These are phyloP conservation scores for Capitella teleta DNA, from an alignment of 1,140 invertebrate species.

Conservation along the genomic window DNA sequence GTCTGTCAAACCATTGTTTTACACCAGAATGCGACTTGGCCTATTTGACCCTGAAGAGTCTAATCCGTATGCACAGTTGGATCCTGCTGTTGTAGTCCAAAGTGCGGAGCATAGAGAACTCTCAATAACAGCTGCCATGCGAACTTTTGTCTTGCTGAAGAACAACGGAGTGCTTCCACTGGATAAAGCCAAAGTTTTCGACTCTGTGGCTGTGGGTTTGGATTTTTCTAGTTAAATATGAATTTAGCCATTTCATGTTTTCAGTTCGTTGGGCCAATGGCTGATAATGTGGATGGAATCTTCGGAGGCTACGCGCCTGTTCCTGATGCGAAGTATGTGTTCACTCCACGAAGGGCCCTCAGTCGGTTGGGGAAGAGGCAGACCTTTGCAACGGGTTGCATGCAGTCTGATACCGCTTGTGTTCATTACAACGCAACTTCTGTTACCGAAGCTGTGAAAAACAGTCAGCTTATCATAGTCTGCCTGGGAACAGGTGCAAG, in stretches of 20 bases:
- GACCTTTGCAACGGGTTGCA: slow-evolving; percentile 23
- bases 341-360: slow-evolving; percentile 27
- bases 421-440: slow-evolving; percentile 17
- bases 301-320: slow-evolving; percentile 31
- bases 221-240: neutral
- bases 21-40: slow-evolving; percentile 34
- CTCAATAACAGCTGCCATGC: slow-evolving; percentile 20
- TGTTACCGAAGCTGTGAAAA: slow-evolving; percentile 20
- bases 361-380: slow-evolving; percentile 14
- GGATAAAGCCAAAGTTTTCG: neutral
- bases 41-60: slow-evolving; percentile 33
- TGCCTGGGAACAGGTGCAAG: slow-evolving; percentile 36
- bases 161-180: slow-evolving; percentile 22
- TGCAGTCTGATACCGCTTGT: slow-evolving; percentile 16
- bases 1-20: slow-evolving; percentile 31
- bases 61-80: slow-evolving; percentile 24
- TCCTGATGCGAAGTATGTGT: slow-evolving; percentile 19
- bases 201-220: slow-evolving; percentile 1
- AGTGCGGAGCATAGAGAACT: slow-evolving; percentile 21
- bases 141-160: slow-evolving; percentile 32
- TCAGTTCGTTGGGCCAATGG: slow-evolving; percentile 34
- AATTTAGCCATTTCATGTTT: neutral
- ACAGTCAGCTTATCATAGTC: slow-evolving; percentile 28
- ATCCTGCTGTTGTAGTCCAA: slow-evolving; percentile 19
- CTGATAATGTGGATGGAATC: slow-evolving; percentile 30